Conservation (phyloP, 2,797 vertebrate species). For the Buphagus erythrorhynchus region DNA sequence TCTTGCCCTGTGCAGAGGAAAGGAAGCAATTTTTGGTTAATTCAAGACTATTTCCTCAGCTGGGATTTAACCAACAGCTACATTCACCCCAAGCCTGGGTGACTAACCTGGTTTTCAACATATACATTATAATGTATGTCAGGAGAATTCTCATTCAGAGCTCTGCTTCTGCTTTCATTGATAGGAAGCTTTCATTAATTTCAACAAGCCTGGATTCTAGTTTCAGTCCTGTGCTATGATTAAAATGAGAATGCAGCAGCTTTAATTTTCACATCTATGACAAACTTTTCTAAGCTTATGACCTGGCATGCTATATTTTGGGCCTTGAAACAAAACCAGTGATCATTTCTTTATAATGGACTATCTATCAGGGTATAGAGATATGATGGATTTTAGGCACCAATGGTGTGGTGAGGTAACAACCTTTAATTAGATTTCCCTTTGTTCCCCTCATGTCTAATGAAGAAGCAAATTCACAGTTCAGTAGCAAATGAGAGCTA, state of each 20-base stretch:
- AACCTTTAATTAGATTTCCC: background rate
- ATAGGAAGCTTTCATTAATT: background rate
- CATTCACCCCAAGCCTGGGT: background rate
- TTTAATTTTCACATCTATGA: constrained; percentile 38
- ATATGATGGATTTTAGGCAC: background rate
- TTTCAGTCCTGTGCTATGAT: constrained; percentile 42
- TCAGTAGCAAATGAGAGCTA: constrained; percentile 23
- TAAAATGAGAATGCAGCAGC: constrained; percentile 58
- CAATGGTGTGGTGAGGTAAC: background rate
- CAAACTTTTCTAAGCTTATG: constrained; percentile 59
- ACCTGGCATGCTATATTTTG: constrained; percentile 41
- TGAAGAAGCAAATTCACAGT: constrained; percentile 29
- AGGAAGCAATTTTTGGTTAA: background rate
- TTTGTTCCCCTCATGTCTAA: constrained; percentile 17
- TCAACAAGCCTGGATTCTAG: background rate
- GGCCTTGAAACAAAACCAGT: constrained; percentile 21
- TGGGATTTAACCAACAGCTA: background rate
- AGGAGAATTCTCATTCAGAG: constrained; percentile 44
- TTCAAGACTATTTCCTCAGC: background rate
- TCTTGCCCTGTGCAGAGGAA: background rate
- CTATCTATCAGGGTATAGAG: background rate
- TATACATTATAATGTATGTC: background rate
- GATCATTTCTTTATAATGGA: background rate
- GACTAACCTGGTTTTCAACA: background rate
- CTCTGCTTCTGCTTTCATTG: background rate